Evolutionary conservation across 2,113 vertebrate species (phyloP), one percentile per base, ranked within the genome.

Genomic region (Muntiacus reevesi): DNA sequence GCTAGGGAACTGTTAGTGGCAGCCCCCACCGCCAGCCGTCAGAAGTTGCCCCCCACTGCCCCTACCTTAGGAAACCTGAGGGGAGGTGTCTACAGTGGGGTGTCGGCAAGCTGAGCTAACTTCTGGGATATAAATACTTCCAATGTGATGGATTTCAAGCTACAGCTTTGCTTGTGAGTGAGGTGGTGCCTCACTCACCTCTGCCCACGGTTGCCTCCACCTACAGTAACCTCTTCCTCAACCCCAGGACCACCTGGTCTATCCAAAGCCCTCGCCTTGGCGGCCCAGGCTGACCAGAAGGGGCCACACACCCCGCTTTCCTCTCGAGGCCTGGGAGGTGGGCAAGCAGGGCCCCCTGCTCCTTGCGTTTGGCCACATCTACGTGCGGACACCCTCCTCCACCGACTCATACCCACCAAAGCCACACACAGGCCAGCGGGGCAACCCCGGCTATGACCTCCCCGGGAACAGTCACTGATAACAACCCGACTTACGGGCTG

Each of bases 401-500:
- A 9, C 0, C 13, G 1, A 27, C 45, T 13, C 8, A 13, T 6
- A 13, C 9, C 40, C 2, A 1, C 52, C 28, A 7, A 14, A 50
- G 78, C 10, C 55, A 7, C 36, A 76, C 1, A 1, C 15, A 11
- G 10, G 9, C 47, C 45, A 7, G 7, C 0, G 0, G 55, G 55
- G 36, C 54, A 21, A 83, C 6, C 17, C 45, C 27, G 9, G n/a
- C 78, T 33, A 3, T 6, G 0, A 1, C n/a, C 19, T 5, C 71
- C 57, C 86, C 1, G 27, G 40, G 23, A 52, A 57, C 8, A 2
- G 13, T 7, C 40, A 33, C 30, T 3, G 81, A 21, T 2, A 27
- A 55, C 17, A 43, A 2, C 12, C 43, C 43, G 89, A 98, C 98
- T 98, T 86, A 99, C 99, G 0, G 54, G 62, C 55, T 93, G 21